Evolutionary conservation across 2,888 invertebrate genomes (phyloP), one percentile per base, ranked within the genome.

Genomic region (Drosophila koepferae): DNA sequence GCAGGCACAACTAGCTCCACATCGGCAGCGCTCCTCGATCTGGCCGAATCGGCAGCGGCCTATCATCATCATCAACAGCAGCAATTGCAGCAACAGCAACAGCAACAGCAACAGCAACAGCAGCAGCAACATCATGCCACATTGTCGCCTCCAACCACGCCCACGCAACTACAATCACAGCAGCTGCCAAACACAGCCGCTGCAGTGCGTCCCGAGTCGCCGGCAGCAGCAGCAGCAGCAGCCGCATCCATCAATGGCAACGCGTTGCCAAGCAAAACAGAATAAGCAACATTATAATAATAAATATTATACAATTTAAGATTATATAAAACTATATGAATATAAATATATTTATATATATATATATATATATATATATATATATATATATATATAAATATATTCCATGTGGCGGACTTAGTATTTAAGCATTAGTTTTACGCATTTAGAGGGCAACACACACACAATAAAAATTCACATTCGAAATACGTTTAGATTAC

Each of bases 101-200:
- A 78, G 7, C 82, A 80, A 12, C 78, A 80, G 46, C 81, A 79
- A 2, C 82, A 80, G 1, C 80, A 77, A 2, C 84, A 78, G 48
- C 80, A 85, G 4, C 77, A 74, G 18, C 74, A 87, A 28, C 81
- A 79, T 66, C 70, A 76, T 81, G 71, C 86, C 46, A 66, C 92
- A 63, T 54, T 91, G 48, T 91, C 91, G 66, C 91, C 91, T 14
- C 91, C 91, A 12, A 91, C 91, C 43, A 91, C 92, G 64, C 91
- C 92, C 60, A 91, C 91, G 8, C 91, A 85, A 48, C 64, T 18
- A 34, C 83, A 81, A 46, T 56, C 69, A 9, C 78, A 72, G 34
- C 76, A 49, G 48, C 46, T 75, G 28, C 48, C 43, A 5, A 2
- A 40, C 41, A 41, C 69, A 16, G 10, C 63, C 6, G 64, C 54